Conservation (phyloP, 2,113 vertebrate genomes). For the Indicator maculatus region DNA sequence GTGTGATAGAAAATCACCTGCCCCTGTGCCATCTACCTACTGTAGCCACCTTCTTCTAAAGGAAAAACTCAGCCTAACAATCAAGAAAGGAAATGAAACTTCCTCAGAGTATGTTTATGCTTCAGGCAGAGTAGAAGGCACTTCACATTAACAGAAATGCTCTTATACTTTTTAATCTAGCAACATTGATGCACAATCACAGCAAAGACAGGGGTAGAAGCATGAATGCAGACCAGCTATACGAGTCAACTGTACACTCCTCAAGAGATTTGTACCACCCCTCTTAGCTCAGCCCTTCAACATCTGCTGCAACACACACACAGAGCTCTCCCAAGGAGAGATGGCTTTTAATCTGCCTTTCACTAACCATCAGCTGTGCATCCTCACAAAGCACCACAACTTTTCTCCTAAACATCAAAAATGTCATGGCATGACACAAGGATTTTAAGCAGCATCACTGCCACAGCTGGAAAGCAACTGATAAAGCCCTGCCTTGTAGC, state of each 20-base stretch:
- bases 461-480: not conserved
- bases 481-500: accelerated
- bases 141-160: not conserved
- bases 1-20: not conserved
- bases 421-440: accelerated
- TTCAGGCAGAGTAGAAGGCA: not conserved
- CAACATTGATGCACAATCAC: not conserved
- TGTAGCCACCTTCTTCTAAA: not conserved
- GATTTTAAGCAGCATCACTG: accelerated
- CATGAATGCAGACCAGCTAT: not conserved
- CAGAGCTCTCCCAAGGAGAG: not conserved
- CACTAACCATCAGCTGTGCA: not conserved
- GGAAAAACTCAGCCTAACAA: not conserved
- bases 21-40: not conserved
- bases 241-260: accelerated
- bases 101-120: not conserved
- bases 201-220: not conserved
- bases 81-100: not conserved
- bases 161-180: not conserved
- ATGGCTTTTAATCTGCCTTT: not conserved
- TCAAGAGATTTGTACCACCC: not conserved
- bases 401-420: not conserved
- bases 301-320: not conserved
- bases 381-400: not conserved
- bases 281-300: too few species aligned